Base-by-base conservation (phyloP, 2,797 vertebrate species). In the Phrynocephalus guinanensis region DNA sequence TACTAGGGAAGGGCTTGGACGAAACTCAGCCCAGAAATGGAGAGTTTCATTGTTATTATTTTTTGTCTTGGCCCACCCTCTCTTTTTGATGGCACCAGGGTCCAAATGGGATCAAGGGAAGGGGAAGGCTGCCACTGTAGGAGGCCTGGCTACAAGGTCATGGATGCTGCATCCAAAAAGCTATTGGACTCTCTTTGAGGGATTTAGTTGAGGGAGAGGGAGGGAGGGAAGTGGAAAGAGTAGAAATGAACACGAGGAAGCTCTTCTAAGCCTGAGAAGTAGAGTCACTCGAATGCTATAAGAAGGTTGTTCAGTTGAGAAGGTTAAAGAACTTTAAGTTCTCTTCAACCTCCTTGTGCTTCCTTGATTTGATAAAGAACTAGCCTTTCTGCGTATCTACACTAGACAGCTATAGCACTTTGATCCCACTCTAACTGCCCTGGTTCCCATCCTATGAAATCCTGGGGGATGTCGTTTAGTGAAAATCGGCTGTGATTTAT, bases 1-100 rank as follows among this genome's bases (percentile, higher is more conserved):
- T 99, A 99, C 93, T 99, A 98, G 93, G 0, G 24, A 97, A 85
- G 4, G 56, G n/a, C 7, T 82, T 56, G 22, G 84, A 8, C 22
- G 88, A 5, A 83, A 4, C 11, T 26, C 88, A 1, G 84, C 90
- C 93, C 16, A 4, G 90, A 92, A 50, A 90, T 8, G 28, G 22
- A 84, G 81, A 79, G 87, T 90, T 93, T 2, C 38, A 44, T 44
- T 44, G 38, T 44, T 44, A 6, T 88, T 91, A 22, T 90, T 38
- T 81, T 91, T 83, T 84, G 85, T 68, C 1, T 81, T 15, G 60
- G 60, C 86, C 44, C 63, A 78, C 91, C 70, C 83, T 88, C 78
- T 50, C 71, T 81, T 85, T 88, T 73, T 38, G 82, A 84, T 73
- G 82, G 52, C 10, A 16, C 13, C 56, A 26, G 76, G 82, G 83